Conservation (phyloP, 2,797 vertebrate species). For the Kryptopterus vitreolus region DNA sequence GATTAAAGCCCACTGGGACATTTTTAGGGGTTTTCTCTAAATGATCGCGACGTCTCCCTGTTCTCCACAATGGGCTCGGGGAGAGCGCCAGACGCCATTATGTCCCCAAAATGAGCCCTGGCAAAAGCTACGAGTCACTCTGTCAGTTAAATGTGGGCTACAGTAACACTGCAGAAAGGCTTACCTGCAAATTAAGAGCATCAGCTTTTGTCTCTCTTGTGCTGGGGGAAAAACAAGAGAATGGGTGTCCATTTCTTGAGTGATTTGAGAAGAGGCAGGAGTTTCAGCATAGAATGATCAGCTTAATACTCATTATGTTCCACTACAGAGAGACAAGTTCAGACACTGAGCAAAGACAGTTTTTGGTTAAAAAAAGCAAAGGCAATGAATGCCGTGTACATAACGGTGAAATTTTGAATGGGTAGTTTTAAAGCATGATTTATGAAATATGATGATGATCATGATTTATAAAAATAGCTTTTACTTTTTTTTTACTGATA, state of each 20-base stretch:
- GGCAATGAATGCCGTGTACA: neutral
- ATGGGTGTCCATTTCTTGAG: constrained; percentile 66
- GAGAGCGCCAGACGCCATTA: constrained; percentile 77
- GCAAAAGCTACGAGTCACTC: constrained; percentile 73
- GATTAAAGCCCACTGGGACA: constrained; percentile 82
- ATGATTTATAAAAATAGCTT: no score
- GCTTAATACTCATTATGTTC: constrained; percentile 42
- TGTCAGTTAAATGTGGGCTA: constrained; percentile 65
- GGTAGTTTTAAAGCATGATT: neutral
- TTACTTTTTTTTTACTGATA: no score
- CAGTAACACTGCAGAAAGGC: constrained; percentile 64
- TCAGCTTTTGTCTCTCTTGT: constrained; percentile 65
- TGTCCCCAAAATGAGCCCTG: constrained; percentile 70
- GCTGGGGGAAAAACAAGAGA: constrained; percentile 68
- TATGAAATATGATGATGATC: no score
- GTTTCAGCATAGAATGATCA: constrained; percentile 42
- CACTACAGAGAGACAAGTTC: constrained; percentile 27
- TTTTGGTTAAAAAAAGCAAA: neutral
- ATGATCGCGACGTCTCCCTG: constrained; percentile 74
- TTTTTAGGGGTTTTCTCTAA: constrained; percentile 74
- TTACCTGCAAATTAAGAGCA: constrained; percentile 66
- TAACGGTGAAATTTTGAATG: neutral
- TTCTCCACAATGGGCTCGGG: constrained; percentile 71
- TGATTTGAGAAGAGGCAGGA: constrained; percentile 53
- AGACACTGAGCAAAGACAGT: constrained; percentile 37